Evolutionary conservation across 1,140 invertebrate genomes (phyloP), one percentile per base, ranked within the genome.

Genomic region (Formica selysi): DNA sequence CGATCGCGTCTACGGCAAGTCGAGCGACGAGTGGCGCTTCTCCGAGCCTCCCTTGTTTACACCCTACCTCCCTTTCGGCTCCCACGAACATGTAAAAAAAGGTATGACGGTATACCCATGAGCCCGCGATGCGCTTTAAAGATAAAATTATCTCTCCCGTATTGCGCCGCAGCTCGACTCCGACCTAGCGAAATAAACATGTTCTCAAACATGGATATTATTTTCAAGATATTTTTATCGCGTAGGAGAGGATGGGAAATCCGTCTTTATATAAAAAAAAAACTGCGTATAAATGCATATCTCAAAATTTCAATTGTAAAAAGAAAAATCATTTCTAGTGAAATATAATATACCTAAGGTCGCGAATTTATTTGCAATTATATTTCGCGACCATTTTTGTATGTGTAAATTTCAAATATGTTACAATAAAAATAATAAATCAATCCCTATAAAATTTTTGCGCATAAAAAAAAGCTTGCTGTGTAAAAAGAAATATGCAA

Each of bases 61-160:
- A 73, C 79, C 67, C 67, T 83, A 48, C 10, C 38, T 48, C 38
- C 38, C 29, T 83, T 61, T 73, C 32, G 67, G 1, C 51, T 59
- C 65, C 36, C 26, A 32, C 19, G 3, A 65, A 68, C 32, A 64
- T 11, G 68, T 48, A 62, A 73, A 83, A 81, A 81, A 81, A 62
- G 13, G 10, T 61, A 59, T 61, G 67, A 80, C 44, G 54, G 67
- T 54, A 13, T 36, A 48, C 36, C 38, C 61, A 41, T 32, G 32
- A 32, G 3, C 32, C 32, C 32, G 74, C 65, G 48, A 59, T 57
- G 41, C 32, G 68, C 61, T 83, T 81, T 73, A 74, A 61, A 83
- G 68, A 83, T 83, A 83, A 83, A 83, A 83, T 83, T 74, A 83
- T 73, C 54, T 74, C 54, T 59, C 57, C 22, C 3, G 38, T 73